Base-by-base conservation (phyloP, 2,888 invertebrate genomes). In the Periphyllus acericola region DNA sequence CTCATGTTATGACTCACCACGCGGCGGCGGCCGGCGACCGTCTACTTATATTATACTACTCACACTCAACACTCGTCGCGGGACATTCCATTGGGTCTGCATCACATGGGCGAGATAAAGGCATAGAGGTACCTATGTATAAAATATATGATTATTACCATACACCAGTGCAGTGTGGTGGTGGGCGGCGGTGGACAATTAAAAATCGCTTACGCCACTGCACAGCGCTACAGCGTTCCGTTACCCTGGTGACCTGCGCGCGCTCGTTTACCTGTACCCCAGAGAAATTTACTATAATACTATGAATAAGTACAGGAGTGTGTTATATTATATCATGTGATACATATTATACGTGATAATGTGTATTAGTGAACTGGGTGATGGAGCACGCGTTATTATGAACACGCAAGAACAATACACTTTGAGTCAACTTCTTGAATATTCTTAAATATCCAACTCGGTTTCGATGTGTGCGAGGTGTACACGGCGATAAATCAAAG, bases 11-110 rank as follows among this genome's bases (percentile, higher is more conserved):
- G 86, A 86, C 86, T 86, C 86, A 86, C 21, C 83, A 11, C n/a
- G 29, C 32, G 17, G 32, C 29, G 40, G 36, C 40, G 36, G 36
- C 36, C 32, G 46, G 74, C 60, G 83, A 19, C 74, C 36, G 34
- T 80, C 36, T 60, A 79, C 79, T 79, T 79, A 60, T 17, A 60
- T n/a, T 17, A 60, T n/a, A 34, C 3, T 29, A 52, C 68, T 32
- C 46, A 36, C 66, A 34, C 71, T 55, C 75, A 36, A 60, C 74
- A 74, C 74, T 55, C 83, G 55, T 74, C 55, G 32, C 14, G 36
- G 36, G 46, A 79, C 86, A 86, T 86, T 86, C 86, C 86, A 86
- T 36, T 55, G 55, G 55, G 86, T 79, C 86, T 86, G 71, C 55
- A 71, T 83, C 83, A 74, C 55, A 75, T 36, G 60, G 74, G 60